A percentile compares a stretch with the other conserved stretches of the same genome.
phyloP scores from a whole-genome alignment of 2,113 vertebrate genomes.

The Daboia siamensis region DNA sequence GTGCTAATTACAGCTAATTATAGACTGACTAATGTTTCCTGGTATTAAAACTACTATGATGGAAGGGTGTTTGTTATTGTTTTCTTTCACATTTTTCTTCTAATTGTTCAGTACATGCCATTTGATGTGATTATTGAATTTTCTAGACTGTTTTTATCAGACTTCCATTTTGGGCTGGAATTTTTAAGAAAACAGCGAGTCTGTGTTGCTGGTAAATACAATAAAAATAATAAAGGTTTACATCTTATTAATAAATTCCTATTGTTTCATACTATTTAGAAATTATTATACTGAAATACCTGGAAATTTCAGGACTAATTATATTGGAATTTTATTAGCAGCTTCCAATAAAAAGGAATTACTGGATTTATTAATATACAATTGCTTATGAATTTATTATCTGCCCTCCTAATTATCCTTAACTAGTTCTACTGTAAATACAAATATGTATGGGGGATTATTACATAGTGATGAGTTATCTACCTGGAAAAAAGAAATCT shows the following conservation, averaged over 20 bases:
- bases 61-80: not conserved
- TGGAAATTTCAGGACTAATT: not conserved
- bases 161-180: constrained; percentile 3
- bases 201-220: constrained; percentile 36
- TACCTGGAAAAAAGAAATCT: not conserved
- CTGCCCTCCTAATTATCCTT: constrained; percentile 19
- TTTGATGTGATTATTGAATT: constrained; percentile 37
- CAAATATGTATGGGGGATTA: not conserved
- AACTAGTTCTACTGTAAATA: not conserved
- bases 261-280: not conserved
- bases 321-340: constrained; percentile 35
- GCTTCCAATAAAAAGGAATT: constrained; percentile 31
- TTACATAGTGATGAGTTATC: not conserved
- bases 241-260: not conserved
- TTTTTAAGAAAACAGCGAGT: constrained; percentile 43
- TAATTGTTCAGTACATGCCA: constrained; percentile 19
- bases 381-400: constrained; percentile 28
- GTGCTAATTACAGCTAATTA: constrained; percentile 56
- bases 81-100: fast-evolving
- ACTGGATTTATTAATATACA: not conserved
- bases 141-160: constrained; percentile 21
- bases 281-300: not conserved
- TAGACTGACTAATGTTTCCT: constrained; percentile 55
- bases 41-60: constrained; percentile 39
- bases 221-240: constrained; percentile 26